Evolutionary conservation across 1,140 invertebrate species (phyloP), one percentile per base, ranked within the genome.

Genomic region (Ceratina calcarata): DNA sequence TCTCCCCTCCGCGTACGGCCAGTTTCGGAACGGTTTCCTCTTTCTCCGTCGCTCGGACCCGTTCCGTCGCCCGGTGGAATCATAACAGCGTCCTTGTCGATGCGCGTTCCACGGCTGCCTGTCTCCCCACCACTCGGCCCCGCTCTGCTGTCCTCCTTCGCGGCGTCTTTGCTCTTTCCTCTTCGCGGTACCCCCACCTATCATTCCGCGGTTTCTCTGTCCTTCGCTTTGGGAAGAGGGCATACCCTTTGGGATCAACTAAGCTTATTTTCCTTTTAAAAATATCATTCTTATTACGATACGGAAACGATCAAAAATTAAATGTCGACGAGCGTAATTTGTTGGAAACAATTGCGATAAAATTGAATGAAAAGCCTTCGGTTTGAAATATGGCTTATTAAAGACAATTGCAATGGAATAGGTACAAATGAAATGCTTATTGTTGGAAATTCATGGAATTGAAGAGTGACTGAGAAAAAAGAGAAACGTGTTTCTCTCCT

Each of bases 1-100:
- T 87, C 88, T 85, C 84, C 82, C 12, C 74, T 55, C n/a, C 27
- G 10, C 75, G 20, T 10, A 2, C 27, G 7, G 55, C n/a, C 75
- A 22, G 65, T 61, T 69, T 77, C 74, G 49, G 58, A 57, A 20
- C 18, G 8, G 66, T 61, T 68, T 64, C 68, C 58, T 66, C 75
- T 71, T 71, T 71, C 67, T 78, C 78, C 45, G 55, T 57, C 73
- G 71, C 49, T 53, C 62, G 8, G 53, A 27, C 10, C 57, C 55
- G 18, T 45, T 45, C 32, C 64, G 16, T 51, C 51, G 22, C 53
- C 18, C 6, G 10, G 13, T 24, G 13, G 15, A 3, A 1, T 55
- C 66, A 1, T 27, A 6, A 6, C 8, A 2, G 1, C 8, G 16
- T 53, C 66, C 45, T 53, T 27, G 16, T 18, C 49, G 37, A 24